Evolutionary conservation across 2,888 invertebrate species (phyloP), one percentile per base, ranked within the genome.

Genomic region (Caprella mutica): DNA sequence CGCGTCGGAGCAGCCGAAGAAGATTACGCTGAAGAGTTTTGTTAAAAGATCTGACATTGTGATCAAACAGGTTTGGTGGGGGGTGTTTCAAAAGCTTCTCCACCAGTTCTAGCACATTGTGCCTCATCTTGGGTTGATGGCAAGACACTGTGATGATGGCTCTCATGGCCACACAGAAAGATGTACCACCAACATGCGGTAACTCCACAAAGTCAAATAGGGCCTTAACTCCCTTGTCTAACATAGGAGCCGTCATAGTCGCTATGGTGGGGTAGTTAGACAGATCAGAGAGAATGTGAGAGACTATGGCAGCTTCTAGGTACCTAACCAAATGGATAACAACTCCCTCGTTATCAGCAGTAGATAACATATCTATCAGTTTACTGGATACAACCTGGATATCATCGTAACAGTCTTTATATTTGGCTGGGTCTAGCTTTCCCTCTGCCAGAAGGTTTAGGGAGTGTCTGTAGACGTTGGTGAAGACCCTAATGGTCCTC

Each of bases 51-150:
- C 64, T 51, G 9, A 64, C 60, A 44, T 64, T 64, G 48, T 64
- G 64, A 39, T 58, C 60, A 30, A 64, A 60, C n/a, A 60, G 50
- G 6, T 59, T 64, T n/a, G 60, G 64, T 9, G 64, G 64, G n/a
- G 60, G 60, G 2, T 60, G 46, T 4, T 30, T 33, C 26, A 64
- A 52, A 43, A 59, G 64, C 12, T 53, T 50, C 40, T 64, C 53
- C 5, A 58, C 46, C 3, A 64, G 55, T 12, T 55, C 39, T 1
- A 58, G 58, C 26, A 64, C 60, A n/a, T 52, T 35, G 9, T 42
- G 42, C 52, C 64, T 53, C 29, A 64, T 17, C 50, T 64, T 58
- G 3, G 43, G 55, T 39, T 60, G 56, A 51, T 60, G 54, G 26
- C 64, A 64, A 8, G 64, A 57, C 9, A 64, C 59, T 9, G 64